Conservation (phyloP, 2,888 invertebrate species). For the Polylopha cassiicola region DNA sequence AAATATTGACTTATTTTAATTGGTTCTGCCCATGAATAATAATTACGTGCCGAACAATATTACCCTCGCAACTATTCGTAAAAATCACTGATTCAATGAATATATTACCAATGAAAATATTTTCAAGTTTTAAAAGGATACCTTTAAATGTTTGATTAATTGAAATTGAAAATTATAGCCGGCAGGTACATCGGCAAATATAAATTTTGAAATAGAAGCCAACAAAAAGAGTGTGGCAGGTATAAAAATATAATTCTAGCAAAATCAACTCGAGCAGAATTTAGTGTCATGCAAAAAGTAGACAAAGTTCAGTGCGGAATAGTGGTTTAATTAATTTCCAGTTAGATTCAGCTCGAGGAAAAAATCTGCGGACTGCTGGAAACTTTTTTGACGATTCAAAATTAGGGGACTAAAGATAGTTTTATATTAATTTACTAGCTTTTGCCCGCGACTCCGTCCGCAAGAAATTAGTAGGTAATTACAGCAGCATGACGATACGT, state of each 20-base stretch:
- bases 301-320: background rate
- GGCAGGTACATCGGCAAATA: too few species aligned
- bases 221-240: too few species aligned
- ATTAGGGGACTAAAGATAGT: too few species aligned
- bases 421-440: too few species aligned
- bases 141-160: too few species aligned
- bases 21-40: constrained; percentile 21
- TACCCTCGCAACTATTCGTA: constrained; percentile 17
- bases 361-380: background rate
- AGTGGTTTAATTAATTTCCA: constrained; percentile 14
- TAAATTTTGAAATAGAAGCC: too few species aligned
- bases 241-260: background rate
- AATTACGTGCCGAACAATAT: constrained; percentile 20
- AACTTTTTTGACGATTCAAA: constrained; percentile 3
- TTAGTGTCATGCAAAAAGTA: constrained; percentile 8
- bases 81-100: constrained; percentile 11
- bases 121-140: constrained; percentile 4
- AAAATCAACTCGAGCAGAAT: background rate
- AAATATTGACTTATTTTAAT: constrained; percentile 23
- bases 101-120: background rate
- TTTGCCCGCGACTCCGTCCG: too few species aligned
- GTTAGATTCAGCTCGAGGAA: constrained; percentile 10
- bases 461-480: too few species aligned
- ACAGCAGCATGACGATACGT: too few species aligned
- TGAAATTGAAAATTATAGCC: too few species aligned